Conservation (phyloP, 2,113 vertebrate genomes). For the Dasyornis broadbenti region DNA sequence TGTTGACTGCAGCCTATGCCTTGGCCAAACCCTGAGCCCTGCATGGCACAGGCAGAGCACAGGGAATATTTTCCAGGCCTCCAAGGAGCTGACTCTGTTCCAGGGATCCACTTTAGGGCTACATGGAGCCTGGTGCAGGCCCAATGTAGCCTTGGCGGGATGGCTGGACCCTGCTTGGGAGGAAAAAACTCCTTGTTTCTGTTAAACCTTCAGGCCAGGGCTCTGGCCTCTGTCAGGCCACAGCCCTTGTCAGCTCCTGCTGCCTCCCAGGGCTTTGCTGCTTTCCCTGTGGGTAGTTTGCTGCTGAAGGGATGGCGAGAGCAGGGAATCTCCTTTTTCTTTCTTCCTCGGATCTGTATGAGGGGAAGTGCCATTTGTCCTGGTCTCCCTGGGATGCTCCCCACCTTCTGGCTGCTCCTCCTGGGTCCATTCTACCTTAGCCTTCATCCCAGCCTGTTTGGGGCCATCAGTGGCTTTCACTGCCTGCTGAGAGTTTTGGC, state of each 20-base stretch:
- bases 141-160: neutral
- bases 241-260: neutral
- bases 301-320: neutral
- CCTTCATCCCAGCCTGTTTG: neutral
- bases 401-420: neutral
- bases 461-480: neutral
- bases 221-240: neutral
- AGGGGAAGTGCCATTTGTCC: neutral
- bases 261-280: neutral
- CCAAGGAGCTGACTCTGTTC: neutral
- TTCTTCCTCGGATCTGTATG: neutral
- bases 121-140: neutral
- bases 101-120: neutral
- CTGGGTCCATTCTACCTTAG: neutral
- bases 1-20: neutral
- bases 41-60: neutral
- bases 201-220: neutral
- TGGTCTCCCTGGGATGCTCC: neutral
- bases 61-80: slow-evolving; percentile 6
- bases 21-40: neutral
- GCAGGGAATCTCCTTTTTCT: neutral
- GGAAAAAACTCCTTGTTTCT: neutral
- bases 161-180: neutral
- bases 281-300: fast-evolving
- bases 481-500: fast-evolving